These are phyloP conservation scores for Halocaridina rubra DNA, from an alignment of 2,888 invertebrate species.

Conservation along the genomic window DNA sequence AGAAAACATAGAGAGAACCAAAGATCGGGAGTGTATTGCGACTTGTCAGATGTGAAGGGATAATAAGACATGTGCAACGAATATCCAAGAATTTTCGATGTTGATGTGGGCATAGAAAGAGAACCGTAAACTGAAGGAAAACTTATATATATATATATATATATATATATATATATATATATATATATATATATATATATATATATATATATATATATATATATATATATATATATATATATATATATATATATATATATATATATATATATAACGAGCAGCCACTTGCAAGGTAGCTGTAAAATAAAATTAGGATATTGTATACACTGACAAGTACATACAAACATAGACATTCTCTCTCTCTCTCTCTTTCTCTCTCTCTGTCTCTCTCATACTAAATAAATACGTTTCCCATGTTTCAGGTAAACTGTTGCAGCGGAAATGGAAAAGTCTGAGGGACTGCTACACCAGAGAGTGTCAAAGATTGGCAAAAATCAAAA, in stretches of 20 bases:
- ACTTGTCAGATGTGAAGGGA: no score
- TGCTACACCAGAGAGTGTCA: conserved; percentile 16
- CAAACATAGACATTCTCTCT: no score
- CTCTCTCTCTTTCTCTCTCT: no score
- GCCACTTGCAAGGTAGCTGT: neutral
- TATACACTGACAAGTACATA: no score
- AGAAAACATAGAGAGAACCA: no score
- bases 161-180: neutral
- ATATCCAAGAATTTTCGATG: no score
- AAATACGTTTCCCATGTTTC: neutral
- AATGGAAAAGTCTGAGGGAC: conserved; percentile 16
- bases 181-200: conserved; percentile 25
- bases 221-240: neutral
- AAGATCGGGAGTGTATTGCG: no score
- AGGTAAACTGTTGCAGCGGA: neutral
- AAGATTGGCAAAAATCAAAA: conserved; percentile 2
- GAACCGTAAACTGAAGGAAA: no score
- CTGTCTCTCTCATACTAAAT: no score
- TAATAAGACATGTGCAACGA: no score
- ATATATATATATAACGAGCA: neutral
- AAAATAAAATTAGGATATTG: neutral
- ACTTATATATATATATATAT: neutral
- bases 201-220: neutral
- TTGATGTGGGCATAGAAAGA: no score
- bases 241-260: neutral